A percentile compares a stretch with the other conserved stretches of the same genome.
These are phyloP conservation scores for Genyomyrus donnyi DNA, from an alignment of 2,113 vertebrate species.

Conservation along the genomic window DNA sequence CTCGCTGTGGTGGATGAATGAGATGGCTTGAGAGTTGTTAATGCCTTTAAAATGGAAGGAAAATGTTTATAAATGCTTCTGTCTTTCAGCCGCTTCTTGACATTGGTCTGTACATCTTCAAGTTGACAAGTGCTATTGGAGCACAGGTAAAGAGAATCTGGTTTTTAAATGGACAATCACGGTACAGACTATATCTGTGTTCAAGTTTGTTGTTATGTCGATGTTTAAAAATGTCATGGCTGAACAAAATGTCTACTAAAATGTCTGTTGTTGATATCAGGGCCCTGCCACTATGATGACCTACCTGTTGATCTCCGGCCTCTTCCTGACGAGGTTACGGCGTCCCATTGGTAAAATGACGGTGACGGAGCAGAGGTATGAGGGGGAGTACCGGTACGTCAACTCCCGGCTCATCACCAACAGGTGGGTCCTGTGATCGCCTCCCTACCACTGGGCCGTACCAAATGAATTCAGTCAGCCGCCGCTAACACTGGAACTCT, in stretches of 20 bases:
- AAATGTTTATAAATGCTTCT: background rate
- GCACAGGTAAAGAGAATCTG: conserved; percentile 70
- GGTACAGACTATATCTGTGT: background rate
- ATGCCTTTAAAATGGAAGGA: background rate
- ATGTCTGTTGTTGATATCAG: conserved; percentile 30
- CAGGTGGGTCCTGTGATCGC: conserved; percentile 60
- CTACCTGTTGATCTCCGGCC: conserved; percentile 88
- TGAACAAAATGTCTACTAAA: background rate
- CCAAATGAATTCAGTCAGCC: background rate
- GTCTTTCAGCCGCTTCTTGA: conserved; percentile 81
- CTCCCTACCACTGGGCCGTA: background rate
- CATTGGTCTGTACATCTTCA: conserved; percentile 94
- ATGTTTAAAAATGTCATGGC: background rate
- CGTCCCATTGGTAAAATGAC: conserved; percentile 98
- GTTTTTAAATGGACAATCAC: background rate
- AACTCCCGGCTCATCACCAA: conserved; percentile 98
- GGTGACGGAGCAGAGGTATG: conserved; percentile 82
- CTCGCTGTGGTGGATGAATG: background rate
- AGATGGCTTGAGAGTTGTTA: background rate
- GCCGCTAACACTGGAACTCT: background rate
- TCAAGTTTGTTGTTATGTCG: background rate
- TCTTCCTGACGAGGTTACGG: conserved; percentile 84
- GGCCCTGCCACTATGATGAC: conserved; percentile 90
- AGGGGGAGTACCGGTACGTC: conserved; percentile 93
- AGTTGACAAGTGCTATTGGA: conserved; percentile 90